Conservation (phyloP, 2,888 invertebrate genomes). For the Trissoscelio sp. region DNA sequence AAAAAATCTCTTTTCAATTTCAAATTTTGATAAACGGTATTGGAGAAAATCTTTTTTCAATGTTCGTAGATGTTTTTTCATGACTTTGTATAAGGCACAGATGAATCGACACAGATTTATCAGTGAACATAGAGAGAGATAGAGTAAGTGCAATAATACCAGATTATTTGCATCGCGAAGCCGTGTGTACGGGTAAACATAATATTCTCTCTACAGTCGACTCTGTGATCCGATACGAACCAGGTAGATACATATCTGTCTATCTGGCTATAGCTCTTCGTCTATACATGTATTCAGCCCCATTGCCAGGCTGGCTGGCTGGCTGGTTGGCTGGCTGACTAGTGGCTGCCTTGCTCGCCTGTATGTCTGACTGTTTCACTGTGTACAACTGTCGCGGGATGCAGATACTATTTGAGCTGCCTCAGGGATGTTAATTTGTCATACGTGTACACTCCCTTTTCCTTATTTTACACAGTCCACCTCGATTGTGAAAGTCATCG, state of each 20-base stretch:
- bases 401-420: slow-evolving; percentile 82
- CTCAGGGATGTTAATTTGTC: slow-evolving; percentile 82
- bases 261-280: slow-evolving; percentile 68
- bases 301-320: slow-evolving; percentile 59
- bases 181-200: slow-evolving; percentile 77
- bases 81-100: slow-evolving; percentile 63
- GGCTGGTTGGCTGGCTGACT: slow-evolving; percentile 69
- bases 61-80: slow-evolving; percentile 52
- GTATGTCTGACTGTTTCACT: slow-evolving; percentile 71
- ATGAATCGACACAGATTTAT: slow-evolving; percentile 71
- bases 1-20: slow-evolving; percentile 18
- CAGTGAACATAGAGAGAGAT: slow-evolving; percentile 70
- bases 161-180: slow-evolving; percentile 83
- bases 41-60: slow-evolving; percentile 31
- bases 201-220: slow-evolving; percentile 82
- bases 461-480: slow-evolving; percentile 53
- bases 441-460: slow-evolving; percentile 75
- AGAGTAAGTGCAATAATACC: slow-evolving; percentile 83
- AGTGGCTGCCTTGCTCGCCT: slow-evolving; percentile 66
- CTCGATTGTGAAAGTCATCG: slow-evolving; percentile 39
- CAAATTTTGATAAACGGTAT: slow-evolving; percentile 11
- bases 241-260: slow-evolving; percentile 77
- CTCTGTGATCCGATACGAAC: slow-evolving; percentile 76
- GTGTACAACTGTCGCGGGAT: slow-evolving; percentile 80
- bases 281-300: slow-evolving; percentile 57